Evolutionary conservation across 2,113 vertebrate species (phyloP), one percentile per base, ranked within the genome.

Genomic region (Sakesphorus luctuosus): DNA sequence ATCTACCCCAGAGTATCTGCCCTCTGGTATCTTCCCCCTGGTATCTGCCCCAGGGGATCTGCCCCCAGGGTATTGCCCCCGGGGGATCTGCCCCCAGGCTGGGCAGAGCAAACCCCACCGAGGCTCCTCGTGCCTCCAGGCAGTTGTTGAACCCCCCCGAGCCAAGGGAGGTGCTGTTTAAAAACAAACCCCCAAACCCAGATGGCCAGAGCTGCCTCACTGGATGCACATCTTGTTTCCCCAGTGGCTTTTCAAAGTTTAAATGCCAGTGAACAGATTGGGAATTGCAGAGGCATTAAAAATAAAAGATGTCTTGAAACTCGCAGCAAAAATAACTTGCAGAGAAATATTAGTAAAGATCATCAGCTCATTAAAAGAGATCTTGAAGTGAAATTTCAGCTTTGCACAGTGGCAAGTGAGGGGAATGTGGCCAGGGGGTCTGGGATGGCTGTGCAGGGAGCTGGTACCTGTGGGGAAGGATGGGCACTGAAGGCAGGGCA

Each of bases 211-310:
- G 59, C 50, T 69, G 79, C 58, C 55, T 80, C 38, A 3, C 31
- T 74, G 31, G 8, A 38, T 55, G 50, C 25, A 33, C 65, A 26
- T 28, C 65, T 71, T 18, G 2, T 67, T 77, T 71, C 16, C 84
- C 95, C 92, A 13, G 50, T 18, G 81, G 89, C 73, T 77, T 26
- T 63, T 29, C 43, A 46, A 25, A 56, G 77, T 40, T 77, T 71
- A 93, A 96, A 95, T 96, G 68, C 73, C 89, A 91, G 7, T 11
- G 87, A 96, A 43, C 73, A 77, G 83, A 74, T 24, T 96, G 84
- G 53, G 72, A 66, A 65, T 20, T 40, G 65, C 80, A 66, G n/a
- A n/a, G 52, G 66, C 14, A 43, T 81, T 63, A 25, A 71, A 81
- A 63, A 86, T 55, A 67, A 75, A 55, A 47, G 26, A 77, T 36